Conservation (phyloP, 2,888 invertebrate species). For the Listrodromus nycthemerus region DNA sequence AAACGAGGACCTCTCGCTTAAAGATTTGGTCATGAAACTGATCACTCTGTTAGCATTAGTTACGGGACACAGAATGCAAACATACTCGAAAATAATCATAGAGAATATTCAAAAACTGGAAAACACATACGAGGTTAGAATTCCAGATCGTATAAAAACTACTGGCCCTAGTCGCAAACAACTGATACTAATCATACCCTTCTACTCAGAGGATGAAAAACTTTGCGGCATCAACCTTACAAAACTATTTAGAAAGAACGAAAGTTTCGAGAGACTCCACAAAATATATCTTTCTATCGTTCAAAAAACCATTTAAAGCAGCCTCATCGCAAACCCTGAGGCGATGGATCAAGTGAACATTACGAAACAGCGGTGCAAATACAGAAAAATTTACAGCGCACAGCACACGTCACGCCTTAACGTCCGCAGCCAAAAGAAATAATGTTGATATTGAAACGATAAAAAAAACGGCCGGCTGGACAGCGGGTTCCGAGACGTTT, state of each 20-base stretch:
- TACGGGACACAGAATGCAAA: conserved; percentile 58
- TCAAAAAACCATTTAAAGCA: conserved; percentile 41
- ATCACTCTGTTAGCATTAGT: conserved; percentile 64
- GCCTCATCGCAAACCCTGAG: conserved; percentile 44
- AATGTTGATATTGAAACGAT: conserved; percentile 24
- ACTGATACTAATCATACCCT: no score
- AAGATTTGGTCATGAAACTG: conserved; percentile 68
- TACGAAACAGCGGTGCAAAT: conserved; percentile 40
- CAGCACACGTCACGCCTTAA: conserved; percentile 54
- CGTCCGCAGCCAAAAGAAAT: conserved; percentile 23
- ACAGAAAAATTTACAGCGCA: conserved; percentile 51
- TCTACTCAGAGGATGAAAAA: no score
- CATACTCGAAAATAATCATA: conserved; percentile 36
- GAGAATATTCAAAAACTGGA: conserved; percentile 43
- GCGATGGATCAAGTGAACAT: conserved; percentile 30
- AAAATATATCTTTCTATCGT: conserved; percentile 29
- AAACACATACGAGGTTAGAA: conserved; percentile 33
- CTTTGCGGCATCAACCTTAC: conserved; percentile 41
- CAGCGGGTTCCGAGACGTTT: conserved; percentile 33
- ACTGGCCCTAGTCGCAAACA: conserved; percentile 49
- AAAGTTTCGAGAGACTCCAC: background rate
- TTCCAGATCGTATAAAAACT: conserved; percentile 47
- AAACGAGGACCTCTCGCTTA: conserved; percentile 43
- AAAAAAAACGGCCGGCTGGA: conserved; percentile 47
- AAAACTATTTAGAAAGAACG: conserved; percentile 42